These are phyloP conservation scores for Papilio aristodemus DNA, from an alignment of 1,140 invertebrate species.

Conservation along the genomic window DNA sequence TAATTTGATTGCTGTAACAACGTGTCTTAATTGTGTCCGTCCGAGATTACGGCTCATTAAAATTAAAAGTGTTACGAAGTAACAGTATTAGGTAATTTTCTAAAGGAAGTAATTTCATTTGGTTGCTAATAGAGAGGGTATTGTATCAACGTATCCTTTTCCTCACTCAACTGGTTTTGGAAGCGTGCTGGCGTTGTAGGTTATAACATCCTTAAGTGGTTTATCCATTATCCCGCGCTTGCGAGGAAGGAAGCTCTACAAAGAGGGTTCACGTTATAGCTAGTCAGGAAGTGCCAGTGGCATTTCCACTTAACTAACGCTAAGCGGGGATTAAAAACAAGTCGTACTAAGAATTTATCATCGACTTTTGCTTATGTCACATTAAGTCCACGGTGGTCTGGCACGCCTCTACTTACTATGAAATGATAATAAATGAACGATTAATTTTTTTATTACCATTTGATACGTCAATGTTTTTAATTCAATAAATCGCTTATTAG, in stretches of 20 bases:
- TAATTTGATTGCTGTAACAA: conserved; percentile 1
- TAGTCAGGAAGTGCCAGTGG: conserved; percentile 67
- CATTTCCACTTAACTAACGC: conserved; percentile 58
- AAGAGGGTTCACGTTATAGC: conserved; percentile 59
- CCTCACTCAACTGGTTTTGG: conserved; percentile 47
- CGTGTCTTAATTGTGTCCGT: conserved; percentile 2
- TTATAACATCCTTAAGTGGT: conserved; percentile 47
- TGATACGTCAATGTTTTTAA: not conserved
- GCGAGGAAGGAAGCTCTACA: conserved; percentile 73
- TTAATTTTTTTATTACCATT: not conserved
- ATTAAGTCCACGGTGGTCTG: conserved; percentile 39
- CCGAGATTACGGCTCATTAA: not conserved
- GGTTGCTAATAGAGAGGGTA: not conserved
- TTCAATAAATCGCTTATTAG: conserved; percentile 13
- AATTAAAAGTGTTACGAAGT: not conserved
- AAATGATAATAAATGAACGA: conserved; percentile 8
- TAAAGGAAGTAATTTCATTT: conserved; percentile 20
- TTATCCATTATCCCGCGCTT: conserved; percentile 37
- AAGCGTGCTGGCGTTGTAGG: conserved; percentile 50
- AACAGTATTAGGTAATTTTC: not conserved
- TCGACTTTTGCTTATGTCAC: conserved; percentile 44
- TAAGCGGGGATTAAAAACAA: conserved; percentile 58
- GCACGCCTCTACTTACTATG: conserved; percentile 40
- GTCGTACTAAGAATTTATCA: conserved; percentile 44
- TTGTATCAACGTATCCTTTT: conserved; percentile 23